Evolutionary conservation across 1,140 invertebrate genomes (phyloP), one percentile per base, ranked within the genome.

Genomic region (Drosophila kohkoa): DNA sequence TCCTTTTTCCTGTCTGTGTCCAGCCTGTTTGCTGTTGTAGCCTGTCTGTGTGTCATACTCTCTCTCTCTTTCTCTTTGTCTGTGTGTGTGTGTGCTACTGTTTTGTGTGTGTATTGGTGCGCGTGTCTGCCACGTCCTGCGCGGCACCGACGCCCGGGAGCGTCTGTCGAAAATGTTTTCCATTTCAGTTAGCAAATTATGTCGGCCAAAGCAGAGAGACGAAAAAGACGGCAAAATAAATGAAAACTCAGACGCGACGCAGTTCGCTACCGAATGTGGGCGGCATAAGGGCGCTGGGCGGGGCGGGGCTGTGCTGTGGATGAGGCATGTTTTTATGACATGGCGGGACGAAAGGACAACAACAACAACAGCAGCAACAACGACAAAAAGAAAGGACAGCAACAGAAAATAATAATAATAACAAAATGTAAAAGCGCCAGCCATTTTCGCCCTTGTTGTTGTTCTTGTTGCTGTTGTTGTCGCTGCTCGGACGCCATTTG

Each of bases 101-200:
- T 10, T 25, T n/a, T 51, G 65, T 74, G 48, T 65, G 67, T 71
- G 82, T 90, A 79, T 89, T 90, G 75, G 85, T 89, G 86, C 85
- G 86, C 85, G 85, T 89, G 85, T 89, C 85, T 89, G 85, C 85
- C 80, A 35, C 73, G 79, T 82, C 68, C 82, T 71, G 70, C 55
- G 7, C 20, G 38, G 30, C 51, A 45, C 55, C 35, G 60, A 25
- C 67, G 70, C 51, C 55, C 51, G 62, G 52, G 30, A 75, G 64
- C 57, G 77, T 65, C 85, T 88, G 85, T 88, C 85, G 86, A 90
- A 89, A 89, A 89, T 90, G 85, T 89, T 89, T 89, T 89, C 85
- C 86, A 89, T 89, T 89, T 89, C 85, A 89, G 85, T 90, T 90
- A 85, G 85, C 85, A 88, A 88, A 88, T 88, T 89, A 88, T 88